phyloP scores from a whole-genome alignment of 2,888 invertebrate genomes.

The Phytoseiulus persimilis region DNA sequence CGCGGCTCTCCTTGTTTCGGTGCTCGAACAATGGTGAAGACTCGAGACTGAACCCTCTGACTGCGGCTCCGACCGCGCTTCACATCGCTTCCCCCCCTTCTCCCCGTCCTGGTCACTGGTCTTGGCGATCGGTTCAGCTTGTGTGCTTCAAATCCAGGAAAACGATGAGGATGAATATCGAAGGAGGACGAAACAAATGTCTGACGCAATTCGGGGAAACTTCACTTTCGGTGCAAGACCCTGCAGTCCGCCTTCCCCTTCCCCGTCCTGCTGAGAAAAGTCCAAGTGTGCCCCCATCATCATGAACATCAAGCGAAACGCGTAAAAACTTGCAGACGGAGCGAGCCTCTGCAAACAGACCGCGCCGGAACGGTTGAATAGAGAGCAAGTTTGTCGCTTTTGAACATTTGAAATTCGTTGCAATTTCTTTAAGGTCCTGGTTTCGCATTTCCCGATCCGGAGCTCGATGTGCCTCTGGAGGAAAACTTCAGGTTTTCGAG shows the following conservation, averaged over 20 bases:
- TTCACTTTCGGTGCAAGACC: not conserved
- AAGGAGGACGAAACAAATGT: not conserved
- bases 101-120: too few relatives aligned
- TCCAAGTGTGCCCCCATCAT: not conserved
- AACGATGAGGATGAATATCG: not conserved
- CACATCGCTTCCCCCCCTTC: too few relatives aligned
- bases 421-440: too few relatives aligned
- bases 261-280: conserved; percentile 5
- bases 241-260: not conserved
- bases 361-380: not conserved
- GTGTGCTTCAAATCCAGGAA: not conserved
- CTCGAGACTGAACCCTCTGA: too few relatives aligned
- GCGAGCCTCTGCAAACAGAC: not conserved
- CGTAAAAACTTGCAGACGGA: not conserved
- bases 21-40: too few relatives aligned
- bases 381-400: not conserved
- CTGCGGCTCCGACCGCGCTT: too few relatives aligned
- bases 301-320: not conserved
- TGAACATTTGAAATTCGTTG: not conserved
- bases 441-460: too few relatives aligned
- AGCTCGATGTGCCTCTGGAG: too few relatives aligned
- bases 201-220: too few relatives aligned
- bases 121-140: too few relatives aligned
- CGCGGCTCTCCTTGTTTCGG: too few relatives aligned
- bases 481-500: too few relatives aligned